Evolutionary conservation across 2,888 invertebrate species (phyloP).

Genomic region (Penaeus monodon): DNA sequence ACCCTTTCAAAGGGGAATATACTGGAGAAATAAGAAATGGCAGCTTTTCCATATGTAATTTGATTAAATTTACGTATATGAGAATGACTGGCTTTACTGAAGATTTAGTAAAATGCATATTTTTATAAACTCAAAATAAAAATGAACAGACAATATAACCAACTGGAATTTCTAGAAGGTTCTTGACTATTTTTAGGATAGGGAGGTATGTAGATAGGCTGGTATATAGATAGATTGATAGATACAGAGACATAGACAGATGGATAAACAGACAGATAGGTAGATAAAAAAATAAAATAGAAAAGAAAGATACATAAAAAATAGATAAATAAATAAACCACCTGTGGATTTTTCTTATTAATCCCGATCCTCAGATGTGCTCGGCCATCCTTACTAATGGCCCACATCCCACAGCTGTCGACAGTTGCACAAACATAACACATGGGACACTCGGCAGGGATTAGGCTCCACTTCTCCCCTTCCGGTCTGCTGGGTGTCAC

Average conservation of each 20-base stretch:
- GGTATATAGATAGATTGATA: not conserved
- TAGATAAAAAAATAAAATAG: not conserved
- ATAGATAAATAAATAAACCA: conserved; percentile 64
- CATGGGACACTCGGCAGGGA: conserved; percentile 77
- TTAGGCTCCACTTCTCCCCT: conserved; percentile 85
- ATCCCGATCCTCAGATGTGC: conserved; percentile 85
- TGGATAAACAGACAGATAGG: not conserved
- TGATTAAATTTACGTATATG: too few relatives aligned
- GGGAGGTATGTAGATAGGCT: not conserved
- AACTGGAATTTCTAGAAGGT: not conserved
- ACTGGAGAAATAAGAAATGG: too few relatives aligned
- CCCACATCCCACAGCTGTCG: conserved; percentile 78
- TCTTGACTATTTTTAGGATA: not conserved
- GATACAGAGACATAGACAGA: not conserved
- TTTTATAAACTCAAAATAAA: not conserved
- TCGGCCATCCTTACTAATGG: conserved; percentile 87
- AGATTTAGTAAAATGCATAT: too few relatives aligned
- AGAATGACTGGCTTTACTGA: too few relatives aligned
- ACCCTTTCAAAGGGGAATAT: too few relatives aligned
- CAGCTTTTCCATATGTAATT: too few relatives aligned
- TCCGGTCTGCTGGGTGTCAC: conserved; percentile 76
- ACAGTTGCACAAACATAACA: conserved; percentile 34
- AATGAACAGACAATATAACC: not conserved
- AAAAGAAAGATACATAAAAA: not conserved
- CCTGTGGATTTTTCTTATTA: conserved; percentile 75